A percentile compares a stretch with the other conserved stretches of the same genome.
phyloP scores from a whole-genome alignment of 1,140 invertebrate genomes.

The Hylaeus anthracinus region DNA sequence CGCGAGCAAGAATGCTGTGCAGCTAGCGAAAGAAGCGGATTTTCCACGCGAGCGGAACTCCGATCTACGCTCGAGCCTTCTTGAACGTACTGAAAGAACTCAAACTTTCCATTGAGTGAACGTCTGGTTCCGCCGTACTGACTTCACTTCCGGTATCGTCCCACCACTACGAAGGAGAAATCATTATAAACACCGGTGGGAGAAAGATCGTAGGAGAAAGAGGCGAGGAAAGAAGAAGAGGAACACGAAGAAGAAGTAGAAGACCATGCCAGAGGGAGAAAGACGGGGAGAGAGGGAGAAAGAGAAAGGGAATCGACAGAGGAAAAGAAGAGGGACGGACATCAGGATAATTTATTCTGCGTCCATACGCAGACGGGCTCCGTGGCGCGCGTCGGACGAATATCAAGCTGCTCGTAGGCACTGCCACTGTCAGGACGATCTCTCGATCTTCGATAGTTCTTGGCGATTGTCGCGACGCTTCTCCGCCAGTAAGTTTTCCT shows the following conservation, averaged over 20 bases:
- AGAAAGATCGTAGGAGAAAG: slow-evolving; percentile 18
- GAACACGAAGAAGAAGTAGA: background rate
- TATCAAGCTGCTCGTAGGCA: slow-evolving; percentile 54
- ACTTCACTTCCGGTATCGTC: slow-evolving; percentile 80
- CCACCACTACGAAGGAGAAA: slow-evolving; percentile 67
- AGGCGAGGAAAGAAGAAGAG: slow-evolving; percentile 11
- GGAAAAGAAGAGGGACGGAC: slow-evolving; percentile 29
- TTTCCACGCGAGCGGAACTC: slow-evolving; percentile 52
- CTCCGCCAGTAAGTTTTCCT: background rate
- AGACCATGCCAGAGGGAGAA: background rate
- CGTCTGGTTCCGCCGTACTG: slow-evolving; percentile 80
- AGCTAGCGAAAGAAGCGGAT: slow-evolving; percentile 50
- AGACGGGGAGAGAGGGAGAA: background rate
- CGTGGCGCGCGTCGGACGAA: slow-evolving; percentile 63
- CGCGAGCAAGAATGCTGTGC: slow-evolving; percentile 34
- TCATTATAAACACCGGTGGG: slow-evolving; percentile 51
- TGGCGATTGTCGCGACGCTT: slow-evolving; percentile 14
- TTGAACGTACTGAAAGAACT: slow-evolving; percentile 73
- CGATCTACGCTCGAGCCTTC: slow-evolving; percentile 55
- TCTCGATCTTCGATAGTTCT: slow-evolving; percentile 46
- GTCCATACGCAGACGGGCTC: slow-evolving; percentile 69
- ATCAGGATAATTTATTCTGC: slow-evolving; percentile 72
- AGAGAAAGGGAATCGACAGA: background rate
- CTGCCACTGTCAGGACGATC: slow-evolving; percentile 33
- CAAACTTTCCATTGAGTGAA: slow-evolving; percentile 80